Evolutionary conservation across 2,888 invertebrate genomes (phyloP).

Genomic region (Amphipyra tragopoginis): DNA sequence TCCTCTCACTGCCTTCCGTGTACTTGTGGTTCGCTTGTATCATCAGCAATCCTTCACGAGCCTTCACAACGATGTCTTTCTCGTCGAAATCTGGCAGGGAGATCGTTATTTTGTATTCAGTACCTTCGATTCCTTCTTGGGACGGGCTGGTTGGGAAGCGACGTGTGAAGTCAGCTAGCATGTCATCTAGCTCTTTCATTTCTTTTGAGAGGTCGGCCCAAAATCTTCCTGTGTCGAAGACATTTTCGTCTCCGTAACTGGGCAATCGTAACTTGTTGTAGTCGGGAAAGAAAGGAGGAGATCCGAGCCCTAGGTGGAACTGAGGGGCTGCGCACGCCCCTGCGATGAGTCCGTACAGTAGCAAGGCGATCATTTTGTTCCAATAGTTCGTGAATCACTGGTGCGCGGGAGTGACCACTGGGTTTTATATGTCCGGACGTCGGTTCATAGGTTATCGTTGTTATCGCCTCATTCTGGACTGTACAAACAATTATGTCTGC

Average conservation of each 20-base stretch:
- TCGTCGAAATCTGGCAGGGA: slow-evolving; percentile 73
- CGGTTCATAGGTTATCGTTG: slow-evolving; percentile 73
- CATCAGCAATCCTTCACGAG: slow-evolving; percentile 76
- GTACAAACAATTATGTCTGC: slow-evolving; percentile 52
- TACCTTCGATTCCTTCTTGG: slow-evolving; percentile 67
- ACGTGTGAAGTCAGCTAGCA: slow-evolving; percentile 67
- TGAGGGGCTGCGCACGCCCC: slow-evolving; percentile 74
- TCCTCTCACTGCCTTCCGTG: slow-evolving; percentile 54
- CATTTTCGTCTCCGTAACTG: slow-evolving; percentile 57
- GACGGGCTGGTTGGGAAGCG: slow-evolving; percentile 68
- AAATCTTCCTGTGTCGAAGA: slow-evolving; percentile 77
- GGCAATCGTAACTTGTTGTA: slow-evolving; percentile 43
- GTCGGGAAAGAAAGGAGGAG: slow-evolving; percentile 35
- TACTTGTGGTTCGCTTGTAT: slow-evolving; percentile 74
- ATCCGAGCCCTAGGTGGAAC: slow-evolving; percentile 28
- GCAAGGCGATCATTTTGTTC: slow-evolving; percentile 67
- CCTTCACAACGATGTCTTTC: slow-evolving; percentile 81
- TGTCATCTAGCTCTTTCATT: slow-evolving; percentile 69
- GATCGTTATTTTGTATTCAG: slow-evolving; percentile 75
- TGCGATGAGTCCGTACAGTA: slow-evolving; percentile 68
- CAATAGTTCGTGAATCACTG: slow-evolving; percentile 42
- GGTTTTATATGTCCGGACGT: slow-evolving; percentile 63
- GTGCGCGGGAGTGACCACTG: slow-evolving; percentile 21
- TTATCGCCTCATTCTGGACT: slow-evolving; percentile 70
- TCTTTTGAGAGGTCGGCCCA: slow-evolving; percentile 73